phyloP scores from a whole-genome alignment of 2,113 vertebrate genomes.

The Rhinoderma darwinii region DNA sequence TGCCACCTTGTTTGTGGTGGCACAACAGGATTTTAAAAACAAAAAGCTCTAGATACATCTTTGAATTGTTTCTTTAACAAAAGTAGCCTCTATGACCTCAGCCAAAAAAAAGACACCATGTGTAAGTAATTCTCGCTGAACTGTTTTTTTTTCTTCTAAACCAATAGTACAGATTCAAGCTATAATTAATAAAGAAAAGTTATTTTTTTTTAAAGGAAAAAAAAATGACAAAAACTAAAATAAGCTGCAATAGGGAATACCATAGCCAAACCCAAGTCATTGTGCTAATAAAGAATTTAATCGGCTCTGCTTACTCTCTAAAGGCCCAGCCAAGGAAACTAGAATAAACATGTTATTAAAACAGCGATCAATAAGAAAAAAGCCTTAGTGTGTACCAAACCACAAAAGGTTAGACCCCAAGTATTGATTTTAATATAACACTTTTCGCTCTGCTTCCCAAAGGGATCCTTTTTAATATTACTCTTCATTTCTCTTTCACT shows the following conservation, averaged over 20 bases:
- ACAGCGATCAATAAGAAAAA: constrained; percentile 71
- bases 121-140: not conserved
- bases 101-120: too few species aligned
- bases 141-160: not conserved
- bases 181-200: not conserved
- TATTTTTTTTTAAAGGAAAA: not conserved
- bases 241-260: constrained; percentile 39
- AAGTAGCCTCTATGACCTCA: too few species aligned
- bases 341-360: constrained; percentile 80
- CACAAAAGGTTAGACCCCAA: constrained; percentile 72
- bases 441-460: constrained; percentile 72
- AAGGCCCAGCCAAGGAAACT: constrained; percentile 68
- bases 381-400: constrained; percentile 72
- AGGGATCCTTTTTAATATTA: constrained; percentile 73
- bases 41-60: too few species aligned
- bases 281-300: constrained; percentile 60
- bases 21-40: too few species aligned
- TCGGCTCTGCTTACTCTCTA: constrained; percentile 64
- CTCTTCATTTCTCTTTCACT: constrained; percentile 72
- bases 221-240: constrained; percentile 54
- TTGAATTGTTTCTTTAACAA: too few species aligned
- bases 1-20: too few species aligned
- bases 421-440: constrained; percentile 76
- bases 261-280: constrained; percentile 61
- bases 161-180: not conserved